Base-by-base conservation (phyloP, 2,113 vertebrate genomes). In the Pungitius pungitius region DNA sequence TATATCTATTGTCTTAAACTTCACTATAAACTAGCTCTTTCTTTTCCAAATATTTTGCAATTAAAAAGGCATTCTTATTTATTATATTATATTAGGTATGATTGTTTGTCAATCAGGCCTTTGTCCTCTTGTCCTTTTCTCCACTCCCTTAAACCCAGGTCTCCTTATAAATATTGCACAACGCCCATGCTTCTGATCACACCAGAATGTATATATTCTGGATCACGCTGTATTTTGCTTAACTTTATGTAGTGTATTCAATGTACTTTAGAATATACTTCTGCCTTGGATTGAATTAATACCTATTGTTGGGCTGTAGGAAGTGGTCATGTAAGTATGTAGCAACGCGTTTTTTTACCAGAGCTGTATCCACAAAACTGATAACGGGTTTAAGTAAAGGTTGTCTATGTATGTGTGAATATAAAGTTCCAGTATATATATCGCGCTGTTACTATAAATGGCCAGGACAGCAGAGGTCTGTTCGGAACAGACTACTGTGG, bases 401-500 rank as follows among this genome's bases (percentile, higher is more conserved):
- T 70, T 77, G 80, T 68, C 75, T 74, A 81, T 83, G 72, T 83
- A 76, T 76, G 75, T 77, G 59, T 72, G 69, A 85, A 68, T 92
- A 90, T 91, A 89, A 92, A 87, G 87, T 91, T 87, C 82, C 84
- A 90, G 87, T 92, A 90, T 92, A 89, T 93, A 92, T 93, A 90
- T 90, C 85, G 90, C 86, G 85, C 91, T 89, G 91, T 94, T 94
- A 94, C 94, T 95, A 95, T 95, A 95, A 95, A 95, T 95, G 93
- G 94, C 92, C 87, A 93, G 92, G 91, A 93, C 86, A 81, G 84
- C 88, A 91, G 90, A 85, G 81, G 84, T 81, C 91, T 85, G 87
- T 78, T 88, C 58, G 90, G 92, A 90, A 49, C 75, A 81, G 72
- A 88, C 92, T 78, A 91, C 72, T 75, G 33, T 20, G 65, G 51